Base-by-base conservation (phyloP, 2,113 vertebrate genomes). In the Halcyon malimbica region DNA sequence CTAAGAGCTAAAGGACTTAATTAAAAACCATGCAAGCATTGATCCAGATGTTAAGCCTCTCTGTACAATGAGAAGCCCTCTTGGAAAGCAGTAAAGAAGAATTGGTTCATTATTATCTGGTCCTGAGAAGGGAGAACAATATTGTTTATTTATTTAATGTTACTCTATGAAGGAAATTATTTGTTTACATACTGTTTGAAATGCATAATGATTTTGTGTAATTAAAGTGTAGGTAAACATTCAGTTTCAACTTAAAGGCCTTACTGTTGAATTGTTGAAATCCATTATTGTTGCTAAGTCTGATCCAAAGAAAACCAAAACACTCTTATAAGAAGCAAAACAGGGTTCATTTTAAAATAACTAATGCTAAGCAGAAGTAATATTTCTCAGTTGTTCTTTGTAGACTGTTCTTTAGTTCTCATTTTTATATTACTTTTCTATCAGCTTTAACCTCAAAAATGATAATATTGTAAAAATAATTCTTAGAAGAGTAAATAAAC, bases 41-140 rank as follows among this genome's bases (percentile, higher is more conserved):
- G 95, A 95, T 96, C 96, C 96, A 96, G 94, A 96, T 94, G 96
- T 95, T 97, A 95, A 94, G 68, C 44, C 42, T 82, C 60, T 75
- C 69, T 69, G 33, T 87, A 82, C 48, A 86, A 89, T 10, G 25
- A 82, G 46, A 91, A 93, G 53, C 44, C 44, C 39, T 87, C 74
- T 50, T 84, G 54, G 62, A 96, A 90, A 91, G 57, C 60, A 48
- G 73, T 78, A 87, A 94, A 89, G 80, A 78, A 53, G 87, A 94
- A 95, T 87, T 76, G 69, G 69, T 67, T 88, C n/a, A 51, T 79
- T 92, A 62, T 62, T 73, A 35, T 50, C 77, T 65, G 37, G 50
- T 65, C 62, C 64, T 24, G n/a, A 89, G 57, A 82, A 96, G 33
- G 92, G 16, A 86, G 25, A 81, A 50, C 4, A 82, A 31, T 29